A percentile compares a stretch with the other conserved stretches of the same genome.
These are phyloP conservation scores for Chrysolina haemoptera DNA, from an alignment of 2,888 invertebrate species.

Conservation along the genomic window DNA sequence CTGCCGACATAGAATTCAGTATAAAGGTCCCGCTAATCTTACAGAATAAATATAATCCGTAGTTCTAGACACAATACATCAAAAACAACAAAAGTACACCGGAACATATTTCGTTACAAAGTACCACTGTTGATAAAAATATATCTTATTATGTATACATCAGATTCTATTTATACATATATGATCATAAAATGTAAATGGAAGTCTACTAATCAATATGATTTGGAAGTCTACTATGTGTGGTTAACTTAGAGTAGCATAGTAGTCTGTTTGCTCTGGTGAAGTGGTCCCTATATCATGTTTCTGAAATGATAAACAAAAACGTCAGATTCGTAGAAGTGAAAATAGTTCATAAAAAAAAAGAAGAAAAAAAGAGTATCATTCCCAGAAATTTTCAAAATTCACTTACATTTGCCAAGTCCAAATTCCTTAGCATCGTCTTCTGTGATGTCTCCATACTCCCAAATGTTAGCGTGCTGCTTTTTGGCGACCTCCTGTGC, in stretches of 20 bases:
- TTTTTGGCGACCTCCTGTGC: constrained; percentile 91
- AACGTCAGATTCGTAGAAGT: too few species aligned
- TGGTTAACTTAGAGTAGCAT: constrained; percentile 35
- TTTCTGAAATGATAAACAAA: constrained; percentile 36
- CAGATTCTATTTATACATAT: constrained; percentile 37
- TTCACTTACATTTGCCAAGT: constrained; percentile 61
- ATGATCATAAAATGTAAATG: constrained; percentile 40
- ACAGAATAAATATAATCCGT: constrained; percentile 35
- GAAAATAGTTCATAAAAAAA: too few species aligned
- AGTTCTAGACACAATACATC: constrained; percentile 26
- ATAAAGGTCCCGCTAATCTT: constrained; percentile 27
- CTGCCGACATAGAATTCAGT: constrained; percentile 4
- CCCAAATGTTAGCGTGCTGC: constrained; percentile 93
- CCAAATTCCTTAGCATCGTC: constrained; percentile 89
- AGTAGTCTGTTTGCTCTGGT: constrained; percentile 48
- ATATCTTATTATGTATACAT: constrained; percentile 42
- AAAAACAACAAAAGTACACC: constrained; percentile 47
- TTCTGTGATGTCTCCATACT: constrained; percentile 98
- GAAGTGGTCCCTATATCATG: constrained; percentile 42
- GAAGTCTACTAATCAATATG: constrained; percentile 50
- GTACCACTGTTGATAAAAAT: constrained; percentile 39
- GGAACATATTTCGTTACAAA: constrained; percentile 40
- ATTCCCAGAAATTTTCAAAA: neutral
- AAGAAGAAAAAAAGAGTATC: neutral
- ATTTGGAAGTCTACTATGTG: constrained; percentile 46